Percentiles rank a stretch among this genome's conserved stretches.
phyloP scores from a whole-genome alignment of 2,797 vertebrate species.

The Carapus acus region DNA sequence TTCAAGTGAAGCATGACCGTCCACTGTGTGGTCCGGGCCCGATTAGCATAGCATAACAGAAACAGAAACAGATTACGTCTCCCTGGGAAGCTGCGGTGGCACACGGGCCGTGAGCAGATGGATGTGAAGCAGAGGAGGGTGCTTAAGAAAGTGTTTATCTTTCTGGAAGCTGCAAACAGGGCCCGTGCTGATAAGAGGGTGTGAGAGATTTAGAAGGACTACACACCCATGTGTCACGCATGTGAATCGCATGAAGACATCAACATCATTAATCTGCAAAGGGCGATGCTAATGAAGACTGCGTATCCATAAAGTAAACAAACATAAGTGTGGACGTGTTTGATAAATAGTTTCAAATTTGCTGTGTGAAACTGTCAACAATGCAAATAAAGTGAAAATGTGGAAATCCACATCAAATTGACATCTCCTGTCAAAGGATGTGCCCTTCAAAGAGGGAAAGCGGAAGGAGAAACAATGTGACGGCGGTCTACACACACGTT shows the following conservation, averaged over 20 bases:
- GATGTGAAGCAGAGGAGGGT: rapidly evolving
- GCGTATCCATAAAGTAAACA: too few species aligned
- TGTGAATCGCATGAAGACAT: background rate
- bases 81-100: background rate
- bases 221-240: background rate
- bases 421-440: slow-evolving; percentile 14
- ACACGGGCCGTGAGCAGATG: background rate
- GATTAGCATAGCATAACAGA: background rate
- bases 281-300: background rate
- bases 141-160: background rate
- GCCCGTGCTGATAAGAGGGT: slow-evolving; percentile 10
- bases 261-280: background rate
- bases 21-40: background rate
- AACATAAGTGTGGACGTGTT: too few species aligned
- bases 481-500: background rate
- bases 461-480: background rate
- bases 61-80: background rate
- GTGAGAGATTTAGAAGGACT: background rate
- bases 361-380: too few species aligned
- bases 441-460: slow-evolving; percentile 19
- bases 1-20: background rate
- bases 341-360: too few species aligned
- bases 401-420: background rate
- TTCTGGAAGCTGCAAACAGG: slow-evolving; percentile 2
- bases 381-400: too few species aligned